Conservation (phyloP, 2,797 vertebrate species). For the Centroberyx gerrardi region DNA sequence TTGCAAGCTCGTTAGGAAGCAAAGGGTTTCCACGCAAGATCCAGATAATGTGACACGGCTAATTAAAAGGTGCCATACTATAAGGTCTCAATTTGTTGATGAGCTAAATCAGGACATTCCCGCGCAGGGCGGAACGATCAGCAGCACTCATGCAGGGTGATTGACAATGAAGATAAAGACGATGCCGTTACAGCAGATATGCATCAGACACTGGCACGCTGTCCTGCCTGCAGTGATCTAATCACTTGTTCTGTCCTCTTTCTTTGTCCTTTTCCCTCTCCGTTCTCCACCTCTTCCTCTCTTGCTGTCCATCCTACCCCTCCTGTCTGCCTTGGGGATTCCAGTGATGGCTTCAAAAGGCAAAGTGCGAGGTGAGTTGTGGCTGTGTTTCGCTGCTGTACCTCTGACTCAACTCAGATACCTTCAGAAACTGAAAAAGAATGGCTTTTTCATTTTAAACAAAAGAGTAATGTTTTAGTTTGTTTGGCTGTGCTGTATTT, state of each 20-base stretch:
- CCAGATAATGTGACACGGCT: slow-evolving; percentile 60
- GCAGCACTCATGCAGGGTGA: slow-evolving; percentile 23
- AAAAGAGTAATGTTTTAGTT: not conserved
- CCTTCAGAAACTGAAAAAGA: too few relatives aligned
- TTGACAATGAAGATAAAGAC: slow-evolving; percentile 67
- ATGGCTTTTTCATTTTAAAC: not conserved
- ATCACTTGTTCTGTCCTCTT: slow-evolving; percentile 82
- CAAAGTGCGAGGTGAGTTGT: slow-evolving; percentile 97
- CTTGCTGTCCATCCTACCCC: slow-evolving; percentile 87
- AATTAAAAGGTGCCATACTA: slow-evolving; percentile 71
- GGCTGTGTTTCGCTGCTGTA: slow-evolving; percentile 69
- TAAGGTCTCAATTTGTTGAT: slow-evolving; percentile 69
- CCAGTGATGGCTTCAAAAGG: slow-evolving; percentile 97
- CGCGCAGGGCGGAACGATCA: slow-evolving; percentile 52
- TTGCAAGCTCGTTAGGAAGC: slow-evolving; percentile 54
- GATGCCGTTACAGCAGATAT: slow-evolving; percentile 50
- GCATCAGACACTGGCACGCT: slow-evolving; percentile 53
- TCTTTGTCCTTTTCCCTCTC: slow-evolving; percentile 53
- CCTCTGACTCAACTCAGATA: slow-evolving; percentile 36
- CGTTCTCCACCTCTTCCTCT: slow-evolving; percentile 61
- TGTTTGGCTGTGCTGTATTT: slow-evolving; percentile 13
- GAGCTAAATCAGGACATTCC: slow-evolving; percentile 65
- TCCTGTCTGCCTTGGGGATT: slow-evolving; percentile 86
- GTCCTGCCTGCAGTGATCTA: slow-evolving; percentile 78
- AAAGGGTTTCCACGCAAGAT: slow-evolving; percentile 39